Percentiles rank a stretch among this genome's conserved stretches.
phyloP scores from a whole-genome alignment of 2,113 vertebrate species.

The Oreotrochilus melanogaster region DNA sequence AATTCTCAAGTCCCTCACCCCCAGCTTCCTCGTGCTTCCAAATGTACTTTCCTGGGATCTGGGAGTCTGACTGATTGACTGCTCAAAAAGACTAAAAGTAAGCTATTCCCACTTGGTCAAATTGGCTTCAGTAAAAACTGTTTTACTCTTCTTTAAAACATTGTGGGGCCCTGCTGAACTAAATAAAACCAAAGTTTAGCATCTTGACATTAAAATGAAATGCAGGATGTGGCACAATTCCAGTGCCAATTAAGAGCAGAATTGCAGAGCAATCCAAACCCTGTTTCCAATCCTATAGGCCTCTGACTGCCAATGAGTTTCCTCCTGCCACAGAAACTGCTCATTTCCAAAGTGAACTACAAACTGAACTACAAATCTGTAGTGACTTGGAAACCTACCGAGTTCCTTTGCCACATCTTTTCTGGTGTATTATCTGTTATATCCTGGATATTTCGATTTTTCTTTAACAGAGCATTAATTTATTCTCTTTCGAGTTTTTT shows the following conservation, averaged over 20 bases:
- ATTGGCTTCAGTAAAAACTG: not conserved
- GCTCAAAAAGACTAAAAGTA: not conserved
- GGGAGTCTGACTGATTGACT: not conserved
- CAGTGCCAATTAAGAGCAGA: not conserved
- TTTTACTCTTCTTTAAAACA: not conserved
- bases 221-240: not conserved
- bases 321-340: not conserved
- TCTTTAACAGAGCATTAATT: not conserved
- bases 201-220: not conserved
- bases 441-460: not conserved
- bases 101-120: not conserved
- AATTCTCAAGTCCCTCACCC: not conserved
- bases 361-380: not conserved
- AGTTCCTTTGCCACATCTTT: not conserved
- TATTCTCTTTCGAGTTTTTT: not conserved
- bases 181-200: not conserved
- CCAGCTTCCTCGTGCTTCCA: not conserved
- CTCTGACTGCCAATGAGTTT: not conserved
- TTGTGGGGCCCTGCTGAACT: not conserved
- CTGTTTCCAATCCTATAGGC: not conserved
- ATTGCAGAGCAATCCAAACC: not conserved
- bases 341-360: not conserved
- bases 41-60: not conserved
- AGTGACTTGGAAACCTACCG: not conserved
- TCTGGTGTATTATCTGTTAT: not conserved